phyloP scores from a whole-genome alignment of 2,113 vertebrate species.

The Mellivora capensis region DNA sequence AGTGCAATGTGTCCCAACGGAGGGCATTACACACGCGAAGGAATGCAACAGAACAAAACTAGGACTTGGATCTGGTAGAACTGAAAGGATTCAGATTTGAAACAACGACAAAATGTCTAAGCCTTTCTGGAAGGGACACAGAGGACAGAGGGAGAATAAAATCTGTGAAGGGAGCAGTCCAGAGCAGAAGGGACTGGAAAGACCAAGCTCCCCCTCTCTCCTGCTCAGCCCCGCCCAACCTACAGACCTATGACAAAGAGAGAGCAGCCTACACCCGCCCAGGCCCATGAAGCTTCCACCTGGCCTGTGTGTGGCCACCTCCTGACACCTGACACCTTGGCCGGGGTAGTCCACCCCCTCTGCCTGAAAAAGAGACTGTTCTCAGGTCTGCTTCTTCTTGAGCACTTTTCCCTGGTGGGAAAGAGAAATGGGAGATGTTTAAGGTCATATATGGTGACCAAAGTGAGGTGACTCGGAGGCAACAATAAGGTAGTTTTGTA shows the following conservation, averaged over 20 bases:
- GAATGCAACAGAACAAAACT: neutral
- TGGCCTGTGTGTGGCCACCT: fast-evolving
- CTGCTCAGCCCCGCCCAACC: neutral
- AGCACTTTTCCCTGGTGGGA: neutral
- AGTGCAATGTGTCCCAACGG: neutral
- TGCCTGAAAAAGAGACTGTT: neutral
- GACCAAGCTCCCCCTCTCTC: neutral
- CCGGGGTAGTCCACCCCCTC: neutral
- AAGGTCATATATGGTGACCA: neutral
- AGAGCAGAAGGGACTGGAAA: neutral
- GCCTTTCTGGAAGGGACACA: neutral
- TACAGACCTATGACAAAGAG: neutral
- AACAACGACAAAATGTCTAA: neutral
- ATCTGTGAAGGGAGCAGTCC: neutral
- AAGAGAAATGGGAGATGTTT: neutral
- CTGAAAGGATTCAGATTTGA: neutral
- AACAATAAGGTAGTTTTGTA: neutral
- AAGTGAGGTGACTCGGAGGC: neutral
- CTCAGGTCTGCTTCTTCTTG: neutral
- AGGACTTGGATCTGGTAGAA: neutral
- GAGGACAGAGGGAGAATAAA: neutral
- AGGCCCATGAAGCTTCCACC: neutral
- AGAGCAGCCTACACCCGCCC: neutral
- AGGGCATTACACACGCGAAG: neutral
- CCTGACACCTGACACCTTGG: too few relatives aligned